A percentile compares a stretch with the other conserved stretches of the same genome.
Conservation (phyloP, 2,888 invertebrate species). For the Pyrochroa serraticornis region DNA sequence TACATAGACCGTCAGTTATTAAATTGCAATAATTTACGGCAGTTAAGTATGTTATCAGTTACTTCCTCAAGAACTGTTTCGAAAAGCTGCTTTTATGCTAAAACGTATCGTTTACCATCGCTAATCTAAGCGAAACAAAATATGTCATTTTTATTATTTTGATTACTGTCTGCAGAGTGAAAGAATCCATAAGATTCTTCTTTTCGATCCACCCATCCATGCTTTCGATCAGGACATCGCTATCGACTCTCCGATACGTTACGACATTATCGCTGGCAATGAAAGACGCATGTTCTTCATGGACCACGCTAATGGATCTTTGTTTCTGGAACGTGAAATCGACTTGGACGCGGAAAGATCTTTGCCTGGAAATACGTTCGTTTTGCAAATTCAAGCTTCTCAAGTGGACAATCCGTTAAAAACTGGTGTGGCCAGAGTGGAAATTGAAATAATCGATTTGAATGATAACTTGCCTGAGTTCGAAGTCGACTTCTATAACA, state of each 20-base stretch:
- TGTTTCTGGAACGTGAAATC: conserved; percentile 80
- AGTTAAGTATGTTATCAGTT: too few relatives aligned
- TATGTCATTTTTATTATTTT: neutral
- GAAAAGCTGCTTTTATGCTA: too few relatives aligned
- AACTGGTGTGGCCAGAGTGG: conserved; percentile 74
- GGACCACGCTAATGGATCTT: conserved; percentile 73
- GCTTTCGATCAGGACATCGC: conserved; percentile 82
- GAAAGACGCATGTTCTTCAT: conserved; percentile 71
- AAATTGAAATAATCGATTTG: conserved; percentile 75
- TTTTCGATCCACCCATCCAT: conserved; percentile 73
- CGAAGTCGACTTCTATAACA: conserved; percentile 88
- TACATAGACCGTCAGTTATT: too few relatives aligned
- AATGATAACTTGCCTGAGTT: conserved; percentile 88
- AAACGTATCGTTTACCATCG: neutral
- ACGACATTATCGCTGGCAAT: conserved; percentile 82
- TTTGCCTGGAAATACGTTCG: conserved; percentile 78
- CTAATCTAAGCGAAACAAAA: neutral
- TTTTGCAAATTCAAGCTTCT: conserved; percentile 77
- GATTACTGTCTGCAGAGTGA: conserved; percentile 64
- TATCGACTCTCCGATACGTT: conserved; percentile 74
- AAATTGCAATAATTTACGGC: too few relatives aligned
- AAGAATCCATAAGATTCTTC: conserved; percentile 71
- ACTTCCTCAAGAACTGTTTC: too few relatives aligned
- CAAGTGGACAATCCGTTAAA: conserved; percentile 80
- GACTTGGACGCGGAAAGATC: conserved; percentile 77